Evolutionary conservation across 1,140 invertebrate genomes (phyloP), one percentile per base, ranked within the genome.

Genomic region (Drosophila takahashii): DNA sequence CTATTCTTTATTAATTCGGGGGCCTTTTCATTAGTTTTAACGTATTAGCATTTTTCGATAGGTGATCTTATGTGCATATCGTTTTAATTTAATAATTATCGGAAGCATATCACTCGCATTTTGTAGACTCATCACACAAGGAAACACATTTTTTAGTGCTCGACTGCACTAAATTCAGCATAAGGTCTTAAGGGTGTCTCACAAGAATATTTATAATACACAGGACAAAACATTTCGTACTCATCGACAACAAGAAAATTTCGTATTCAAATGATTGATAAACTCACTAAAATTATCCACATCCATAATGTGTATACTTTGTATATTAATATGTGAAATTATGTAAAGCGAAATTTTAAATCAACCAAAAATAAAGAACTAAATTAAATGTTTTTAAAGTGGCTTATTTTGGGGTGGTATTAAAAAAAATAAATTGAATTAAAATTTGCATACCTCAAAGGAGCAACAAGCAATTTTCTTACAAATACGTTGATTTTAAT

Each of bases 71-170:
- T 59, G 54, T 77, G 73, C 73, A 81, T 70, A 75, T 81, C 77
- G 65, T 81, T 86, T 71, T 85, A 86, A 87, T 89, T 87, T 87
- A 84, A 90, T 84, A 70, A 79, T 62, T 87, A 84, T 84, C 66
- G 75, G 77, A 87, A 84, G 79, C 76, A 89, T 74, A 87, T 87
- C 84, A 87, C 84, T 87, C 84, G 84, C 84, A 89, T 90, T 51
- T 85, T 51, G 52, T 53, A 84, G 84, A 89, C 85, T 65, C 73
- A 77, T 70, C 77, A 79, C 15, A 51, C 11, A 57, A 61, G 42
- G 57, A 37, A 66, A 54, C 22, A 22, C n/a, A n/a, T n/a, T n/a
- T n/a, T 13, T 1, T 16, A n/a, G 27, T 34, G 61, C 16, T 53
- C 48, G 51, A 26, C 56, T 59, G 60, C 37, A 18, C 57, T 51